A percentile compares a stretch with the other conserved stretches of the same genome.
These are phyloP conservation scores for Napeogenes sylphis DNA, from an alignment of 2,888 invertebrate species.

Conservation along the genomic window DNA sequence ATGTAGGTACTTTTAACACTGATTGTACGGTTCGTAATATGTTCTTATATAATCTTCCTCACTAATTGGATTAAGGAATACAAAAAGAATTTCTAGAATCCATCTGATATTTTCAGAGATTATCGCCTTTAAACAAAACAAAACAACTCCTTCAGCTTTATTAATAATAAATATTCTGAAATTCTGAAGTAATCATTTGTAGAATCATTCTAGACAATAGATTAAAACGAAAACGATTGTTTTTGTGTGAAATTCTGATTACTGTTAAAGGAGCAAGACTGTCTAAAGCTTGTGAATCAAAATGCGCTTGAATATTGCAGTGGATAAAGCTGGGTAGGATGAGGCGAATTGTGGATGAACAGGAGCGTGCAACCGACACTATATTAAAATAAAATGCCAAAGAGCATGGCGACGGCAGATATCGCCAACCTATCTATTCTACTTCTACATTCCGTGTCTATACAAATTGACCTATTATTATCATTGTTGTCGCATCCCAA, in stretches of 20 bases:
- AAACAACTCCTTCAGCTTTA: background rate
- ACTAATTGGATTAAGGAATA: too few relatives aligned
- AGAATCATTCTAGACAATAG: constrained; percentile 18
- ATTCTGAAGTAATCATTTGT: background rate
- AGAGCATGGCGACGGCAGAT: constrained; percentile 38
- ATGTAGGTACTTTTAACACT: too few relatives aligned
- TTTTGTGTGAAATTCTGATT: constrained; percentile 50
- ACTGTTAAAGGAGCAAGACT: constrained; percentile 47
- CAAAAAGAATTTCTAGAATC: too few relatives aligned
- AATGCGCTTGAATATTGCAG: constrained; percentile 51
- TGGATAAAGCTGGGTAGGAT: constrained; percentile 43
- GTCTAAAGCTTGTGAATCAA: constrained; percentile 50
- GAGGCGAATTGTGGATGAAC: constrained; percentile 45
- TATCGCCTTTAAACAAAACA: too few relatives aligned
- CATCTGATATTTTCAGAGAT: too few relatives aligned
- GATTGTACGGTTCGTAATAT: too few relatives aligned
- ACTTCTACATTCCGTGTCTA: constrained; percentile 34
- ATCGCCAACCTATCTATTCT: constrained; percentile 36
- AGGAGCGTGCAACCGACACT: constrained; percentile 51
- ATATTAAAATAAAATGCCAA: constrained; percentile 58
- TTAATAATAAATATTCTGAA: background rate
- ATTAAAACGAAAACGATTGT: constrained; percentile 35
- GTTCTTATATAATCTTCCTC: too few relatives aligned
- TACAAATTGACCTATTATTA: constrained; percentile 36
- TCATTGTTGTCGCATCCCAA: constrained; percentile 18